phyloP scores from a whole-genome alignment of 2,888 invertebrate genomes.

The Drosophila rellima region DNA sequence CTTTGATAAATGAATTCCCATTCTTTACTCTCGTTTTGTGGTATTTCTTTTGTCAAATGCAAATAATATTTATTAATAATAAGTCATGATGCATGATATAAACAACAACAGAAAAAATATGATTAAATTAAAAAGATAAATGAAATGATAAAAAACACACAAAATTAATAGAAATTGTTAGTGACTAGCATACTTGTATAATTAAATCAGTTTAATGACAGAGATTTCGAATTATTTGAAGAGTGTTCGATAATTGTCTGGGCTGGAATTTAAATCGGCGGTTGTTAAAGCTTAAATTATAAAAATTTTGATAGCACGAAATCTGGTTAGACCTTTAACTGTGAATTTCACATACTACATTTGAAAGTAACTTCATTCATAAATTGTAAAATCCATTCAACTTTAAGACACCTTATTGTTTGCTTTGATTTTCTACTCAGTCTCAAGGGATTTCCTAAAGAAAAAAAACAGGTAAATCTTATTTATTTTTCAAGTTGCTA shows the following conservation, averaged over 20 bases:
- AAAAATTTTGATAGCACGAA: background rate
- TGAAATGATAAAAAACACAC: conserved; percentile 2
- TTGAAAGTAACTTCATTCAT: conserved; percentile 28
- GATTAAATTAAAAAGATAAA: conserved; percentile 7
- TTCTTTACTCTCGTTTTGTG: conserved; percentile 33
- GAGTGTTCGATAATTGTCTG: background rate
- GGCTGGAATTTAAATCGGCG: background rate
- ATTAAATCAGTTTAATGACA: conserved; percentile 16
- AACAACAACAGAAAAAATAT: conserved; percentile 13
- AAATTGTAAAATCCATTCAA: conserved; percentile 17
- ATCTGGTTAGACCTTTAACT: background rate
- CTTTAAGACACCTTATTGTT: background rate
- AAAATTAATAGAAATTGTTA: conserved; percentile 21
- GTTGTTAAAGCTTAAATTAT: background rate
- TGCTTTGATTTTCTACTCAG: background rate
- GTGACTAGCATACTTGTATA: conserved; percentile 1
- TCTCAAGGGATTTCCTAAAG: background rate
- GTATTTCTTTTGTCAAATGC: conserved; percentile 46
- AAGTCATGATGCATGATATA: conserved; percentile 32
- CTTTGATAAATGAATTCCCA: conserved; percentile 44
- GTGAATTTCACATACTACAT: background rate
- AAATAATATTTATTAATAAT: conserved; percentile 48
- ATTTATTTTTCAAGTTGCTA: conserved; percentile 23
- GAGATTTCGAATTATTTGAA: background rate
- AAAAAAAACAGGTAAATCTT: background rate